Evolutionary conservation across 2,888 invertebrate species (phyloP), one percentile per base, ranked within the genome.

Genomic region (Amorpha juglandis): DNA sequence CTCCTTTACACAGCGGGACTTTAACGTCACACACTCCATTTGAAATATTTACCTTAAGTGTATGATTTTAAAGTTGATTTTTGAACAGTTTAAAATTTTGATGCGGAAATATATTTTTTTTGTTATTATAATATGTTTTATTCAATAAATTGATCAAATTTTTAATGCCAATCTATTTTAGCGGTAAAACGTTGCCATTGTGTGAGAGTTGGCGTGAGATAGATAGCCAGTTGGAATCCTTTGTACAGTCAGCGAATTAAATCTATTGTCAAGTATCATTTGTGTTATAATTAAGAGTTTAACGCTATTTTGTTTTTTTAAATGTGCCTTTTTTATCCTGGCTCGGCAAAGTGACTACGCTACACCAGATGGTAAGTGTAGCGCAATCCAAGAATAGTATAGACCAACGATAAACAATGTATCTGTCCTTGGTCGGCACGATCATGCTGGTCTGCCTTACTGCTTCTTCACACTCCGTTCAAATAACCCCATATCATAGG

Each of bases 1-100:
- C 66, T 66, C 66, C 53, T 63, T 66, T 45, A 63, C 63, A 6
- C 66, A 66, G 66, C 66, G 53, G 66, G 66, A n/a, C 16, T 27
- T 66, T 51, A n/a, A 9, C 16, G 19, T 50, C n/a, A 16, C 12
- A 14, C 19, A 14, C n/a, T 35, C 16, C 38, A 33, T 16, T 21
- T 33, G 1, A 7, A 27, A 9, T 9, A 0, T 55, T 16, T 9
- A 8, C 0, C n/a, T 55, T 19, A 6, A 8, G 8, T 42, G 11
- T 16, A 9, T 6, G 9, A 8, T 9, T n/a, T 21, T 58, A 42
- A 6, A 27, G 52, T 52, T 27, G 4, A 38, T 16, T 58, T 58
- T 14, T 0, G 6, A 19, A 38, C 27, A 12, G 6, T 6, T 9
- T 27, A 12, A 14, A 0, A n/a, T 14, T 16, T 51, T 33, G 11